phyloP scores from a whole-genome alignment of 2,888 invertebrate genomes.

The Trisateles emortualis region DNA sequence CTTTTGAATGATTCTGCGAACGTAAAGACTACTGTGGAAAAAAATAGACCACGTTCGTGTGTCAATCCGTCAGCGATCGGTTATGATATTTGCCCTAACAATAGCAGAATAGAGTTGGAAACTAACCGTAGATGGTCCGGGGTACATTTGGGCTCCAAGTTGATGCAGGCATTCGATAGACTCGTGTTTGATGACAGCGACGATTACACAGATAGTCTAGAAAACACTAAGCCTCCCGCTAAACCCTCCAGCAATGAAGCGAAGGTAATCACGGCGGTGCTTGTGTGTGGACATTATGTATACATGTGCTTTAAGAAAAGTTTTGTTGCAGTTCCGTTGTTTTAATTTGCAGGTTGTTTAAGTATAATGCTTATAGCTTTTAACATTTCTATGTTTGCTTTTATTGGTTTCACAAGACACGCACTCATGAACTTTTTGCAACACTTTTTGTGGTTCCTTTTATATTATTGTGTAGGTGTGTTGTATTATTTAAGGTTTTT shows the following conservation, averaged over 20 bases:
- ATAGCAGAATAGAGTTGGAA: constrained; percentile 79
- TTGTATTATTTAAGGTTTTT: constrained; percentile 2
- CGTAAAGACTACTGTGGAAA: constrained; percentile 80
- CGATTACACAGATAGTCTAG: constrained; percentile 92
- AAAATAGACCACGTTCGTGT: constrained; percentile 90
- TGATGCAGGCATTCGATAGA: constrained; percentile 91
- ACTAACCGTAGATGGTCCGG: constrained; percentile 91
- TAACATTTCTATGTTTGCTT: constrained; percentile 49
- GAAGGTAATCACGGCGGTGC: constrained; percentile 78
- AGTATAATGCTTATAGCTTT: constrained; percentile 55
- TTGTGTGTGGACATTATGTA: constrained; percentile 56
- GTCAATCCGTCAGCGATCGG: constrained; percentile 86
- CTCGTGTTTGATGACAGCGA: constrained; percentile 89
- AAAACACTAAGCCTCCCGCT: constrained; percentile 84
- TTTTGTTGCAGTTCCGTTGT: constrained; percentile 54
- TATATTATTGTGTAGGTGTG: constrained; percentile 7
- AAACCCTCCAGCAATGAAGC: constrained; percentile 83
- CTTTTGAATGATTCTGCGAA: constrained; percentile 86
- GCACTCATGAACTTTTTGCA: constrained; percentile 19
- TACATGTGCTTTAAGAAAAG: constrained; percentile 55
- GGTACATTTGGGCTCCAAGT: constrained; percentile 89
- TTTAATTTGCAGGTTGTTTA: constrained; percentile 52
- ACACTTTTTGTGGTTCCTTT: constrained; percentile 13
- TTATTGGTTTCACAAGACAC: constrained; percentile 30
- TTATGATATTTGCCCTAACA: constrained; percentile 81